Evolutionary conservation across 2,113 vertebrate genomes (phyloP).

Genomic region (Pteruthius melanotis): DNA sequence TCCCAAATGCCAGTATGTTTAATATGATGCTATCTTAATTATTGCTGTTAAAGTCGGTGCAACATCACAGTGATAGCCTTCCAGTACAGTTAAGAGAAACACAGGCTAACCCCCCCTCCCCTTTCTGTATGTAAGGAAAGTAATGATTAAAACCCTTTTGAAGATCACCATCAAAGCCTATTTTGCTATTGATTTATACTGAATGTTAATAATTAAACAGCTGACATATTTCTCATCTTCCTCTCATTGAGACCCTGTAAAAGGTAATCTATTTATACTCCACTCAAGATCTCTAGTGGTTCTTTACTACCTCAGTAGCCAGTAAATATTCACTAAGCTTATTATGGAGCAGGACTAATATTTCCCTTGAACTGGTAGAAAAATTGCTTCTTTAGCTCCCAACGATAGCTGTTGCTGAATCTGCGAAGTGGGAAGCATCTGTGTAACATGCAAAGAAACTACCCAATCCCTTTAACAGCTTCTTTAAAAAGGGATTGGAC

Average conservation of each 20-base stretch:
- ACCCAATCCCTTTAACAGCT: not conserved
- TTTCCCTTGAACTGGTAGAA: not conserved
- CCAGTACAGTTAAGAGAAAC: not conserved
- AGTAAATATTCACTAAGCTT: not conserved
- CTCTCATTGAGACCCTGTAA: slow-evolving; percentile 10
- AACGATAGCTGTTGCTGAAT: not conserved
- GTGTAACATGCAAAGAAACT: not conserved
- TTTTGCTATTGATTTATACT: slow-evolving; percentile 32
- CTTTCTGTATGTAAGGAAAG: slow-evolving; percentile 3
- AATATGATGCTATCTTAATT: not conserved
- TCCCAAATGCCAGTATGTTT: not conserved
- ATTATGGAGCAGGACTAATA: not conserved
- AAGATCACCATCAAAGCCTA: slow-evolving; percentile 38
- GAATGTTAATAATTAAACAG: slow-evolving; percentile 45
- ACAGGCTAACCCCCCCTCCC: not conserved
- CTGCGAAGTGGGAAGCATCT: not conserved
- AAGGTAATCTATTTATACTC: slow-evolving; percentile 37
- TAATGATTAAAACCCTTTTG: slow-evolving; percentile 37
- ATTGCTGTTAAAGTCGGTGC: not conserved
- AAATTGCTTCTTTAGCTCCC: slow-evolving; percentile 12
- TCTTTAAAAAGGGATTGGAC: not conserved
- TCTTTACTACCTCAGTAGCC: not conserved
- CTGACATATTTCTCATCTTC: slow-evolving; percentile 23
- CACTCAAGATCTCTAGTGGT: slow-evolving; percentile 11
- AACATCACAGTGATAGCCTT: not conserved